A percentile compares a stretch with the other conserved stretches of the same genome.
Conservation (phyloP, 2,888 invertebrate species). For the Idaea biselata region DNA sequence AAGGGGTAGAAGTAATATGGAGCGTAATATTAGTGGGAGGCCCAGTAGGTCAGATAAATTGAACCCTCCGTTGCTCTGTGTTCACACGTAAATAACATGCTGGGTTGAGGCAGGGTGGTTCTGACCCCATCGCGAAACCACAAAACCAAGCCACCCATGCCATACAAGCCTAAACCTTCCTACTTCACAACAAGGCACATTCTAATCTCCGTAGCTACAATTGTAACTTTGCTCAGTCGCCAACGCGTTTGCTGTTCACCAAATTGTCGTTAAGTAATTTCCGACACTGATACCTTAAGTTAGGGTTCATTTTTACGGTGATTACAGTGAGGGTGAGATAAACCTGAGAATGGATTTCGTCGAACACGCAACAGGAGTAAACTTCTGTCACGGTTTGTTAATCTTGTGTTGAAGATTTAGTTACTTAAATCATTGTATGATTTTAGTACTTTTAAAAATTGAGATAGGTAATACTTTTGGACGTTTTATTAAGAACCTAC, state of each 20-base stretch:
- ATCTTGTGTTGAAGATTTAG: conserved; percentile 64
- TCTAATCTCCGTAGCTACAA: neutral
- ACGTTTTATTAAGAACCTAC: too few relatives aligned
- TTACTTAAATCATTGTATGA: conserved; percentile 40
- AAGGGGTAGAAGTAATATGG: conserved; percentile 61
- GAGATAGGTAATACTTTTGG: too few relatives aligned
- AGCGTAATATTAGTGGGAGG: conserved; percentile 75
- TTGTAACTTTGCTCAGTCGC: conserved; percentile 16
- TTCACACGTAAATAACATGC: conserved; percentile 81
- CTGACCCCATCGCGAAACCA: conserved; percentile 32
- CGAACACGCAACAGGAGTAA: conserved; percentile 73
- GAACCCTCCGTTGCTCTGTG: conserved; percentile 76
- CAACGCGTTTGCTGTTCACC: conserved; percentile 26
- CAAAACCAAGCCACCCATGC: conserved; percentile 8
- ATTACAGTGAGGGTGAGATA: conserved; percentile 37
- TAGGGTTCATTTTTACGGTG: conserved; percentile 32
- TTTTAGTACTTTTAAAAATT: conserved; percentile 18
- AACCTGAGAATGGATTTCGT: conserved; percentile 60
- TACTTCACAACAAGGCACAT: neutral
- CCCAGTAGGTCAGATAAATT: conserved; percentile 81
- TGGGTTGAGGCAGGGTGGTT: conserved; percentile 68
- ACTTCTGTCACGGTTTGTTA: conserved; percentile 74
- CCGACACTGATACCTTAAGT: conserved; percentile 32
- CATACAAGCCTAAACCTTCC: conserved; percentile 14
- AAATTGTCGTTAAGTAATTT: conserved; percentile 19